Evolutionary conservation across 2,113 vertebrate species (phyloP).

Genomic region (Pitta sordida): DNA sequence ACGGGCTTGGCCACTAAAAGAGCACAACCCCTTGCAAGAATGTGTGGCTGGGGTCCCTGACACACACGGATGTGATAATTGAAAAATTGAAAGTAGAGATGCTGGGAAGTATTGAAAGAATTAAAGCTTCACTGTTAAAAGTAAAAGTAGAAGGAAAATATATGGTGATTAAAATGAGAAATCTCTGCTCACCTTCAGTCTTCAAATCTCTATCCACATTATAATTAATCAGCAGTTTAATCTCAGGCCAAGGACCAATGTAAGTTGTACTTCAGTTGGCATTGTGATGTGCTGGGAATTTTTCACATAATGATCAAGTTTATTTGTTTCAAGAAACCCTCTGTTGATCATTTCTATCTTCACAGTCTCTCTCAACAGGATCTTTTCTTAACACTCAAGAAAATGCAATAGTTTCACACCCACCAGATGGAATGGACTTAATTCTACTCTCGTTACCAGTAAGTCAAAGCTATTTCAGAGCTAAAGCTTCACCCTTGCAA

Average conservation of each 20-base stretch:
- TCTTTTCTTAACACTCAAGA: background rate
- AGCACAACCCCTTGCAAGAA: accelerated
- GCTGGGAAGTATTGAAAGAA: background rate
- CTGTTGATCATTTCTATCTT: background rate
- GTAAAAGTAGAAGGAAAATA: background rate
- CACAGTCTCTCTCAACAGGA: background rate
- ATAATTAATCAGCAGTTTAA: background rate
- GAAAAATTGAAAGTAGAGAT: background rate
- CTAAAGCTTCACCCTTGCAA: background rate
- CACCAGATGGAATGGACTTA: background rate
- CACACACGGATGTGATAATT: background rate
- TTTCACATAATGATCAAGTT: background rate
- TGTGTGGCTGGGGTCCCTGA: background rate
- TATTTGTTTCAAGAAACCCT: background rate
- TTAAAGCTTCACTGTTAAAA: background rate
- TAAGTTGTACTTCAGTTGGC: background rate
- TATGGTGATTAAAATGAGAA: background rate
- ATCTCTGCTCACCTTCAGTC: background rate
- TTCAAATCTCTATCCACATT: background rate
- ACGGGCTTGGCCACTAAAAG: background rate
- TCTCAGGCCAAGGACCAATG: background rate
- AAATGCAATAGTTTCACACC: conserved; percentile 19
- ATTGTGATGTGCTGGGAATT: background rate
- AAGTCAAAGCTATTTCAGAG: conserved; percentile 20
- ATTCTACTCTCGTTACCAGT: conserved; percentile 19